Evolutionary conservation across 2,888 invertebrate genomes (phyloP).

Genomic region (Nephrotoma appendiculata): DNA sequence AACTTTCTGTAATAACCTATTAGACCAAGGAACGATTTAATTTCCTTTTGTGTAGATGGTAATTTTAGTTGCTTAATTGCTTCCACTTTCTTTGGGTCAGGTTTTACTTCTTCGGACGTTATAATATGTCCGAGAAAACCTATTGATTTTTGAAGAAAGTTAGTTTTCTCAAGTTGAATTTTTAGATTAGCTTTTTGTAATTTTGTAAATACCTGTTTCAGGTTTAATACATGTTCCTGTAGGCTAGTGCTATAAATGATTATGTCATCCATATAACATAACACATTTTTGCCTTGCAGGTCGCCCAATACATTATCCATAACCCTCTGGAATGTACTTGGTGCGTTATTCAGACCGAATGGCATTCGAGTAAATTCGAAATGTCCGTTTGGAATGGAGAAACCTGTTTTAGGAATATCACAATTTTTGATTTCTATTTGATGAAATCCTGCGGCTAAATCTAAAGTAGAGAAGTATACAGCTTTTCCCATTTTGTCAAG

Average conservation of each 20-base stretch:
- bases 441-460: not conserved
- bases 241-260: conserved; percentile 17
- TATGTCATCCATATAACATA: conserved; percentile 18
- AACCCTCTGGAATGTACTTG: not conserved
- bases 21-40: conserved; percentile 15
- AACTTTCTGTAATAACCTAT: not conserved
- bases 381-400: not conserved
- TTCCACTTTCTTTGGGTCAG: conserved; percentile 18
- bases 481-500: conserved; percentile 10
- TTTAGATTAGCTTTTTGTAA: not conserved
- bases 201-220: conserved; percentile 8
- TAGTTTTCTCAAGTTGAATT: not conserved
- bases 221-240: conserved; percentile 18
- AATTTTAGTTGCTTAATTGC: conserved; percentile 15
- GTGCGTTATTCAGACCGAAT: not conserved
- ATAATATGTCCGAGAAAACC: conserved; percentile 8
- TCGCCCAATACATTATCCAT: not conserved
- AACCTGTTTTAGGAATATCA: conserved; percentile 10
- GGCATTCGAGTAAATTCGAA: not conserved
- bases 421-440: conserved; percentile 8
- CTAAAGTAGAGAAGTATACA: not conserved
- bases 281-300: conserved; percentile 11
- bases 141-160: not conserved
- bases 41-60: conserved; percentile 15
- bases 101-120: conserved; percentile 18